Percentiles rank a stretch among this genome's conserved stretches.
These are phyloP conservation scores for Eulemur rubriventer DNA, from an alignment of 2,797 vertebrate species.

Conservation along the genomic window DNA sequence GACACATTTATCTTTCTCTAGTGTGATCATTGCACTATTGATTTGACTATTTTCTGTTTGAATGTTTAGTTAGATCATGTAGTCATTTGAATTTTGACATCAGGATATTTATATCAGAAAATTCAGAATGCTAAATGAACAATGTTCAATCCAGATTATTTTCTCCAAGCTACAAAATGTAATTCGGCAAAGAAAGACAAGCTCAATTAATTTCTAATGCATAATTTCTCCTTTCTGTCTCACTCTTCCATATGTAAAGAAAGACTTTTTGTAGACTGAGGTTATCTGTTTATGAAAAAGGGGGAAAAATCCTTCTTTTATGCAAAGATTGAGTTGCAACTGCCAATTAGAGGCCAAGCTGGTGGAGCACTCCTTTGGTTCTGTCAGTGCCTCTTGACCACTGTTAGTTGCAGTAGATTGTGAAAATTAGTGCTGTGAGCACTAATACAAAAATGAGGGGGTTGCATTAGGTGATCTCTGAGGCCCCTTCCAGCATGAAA, in stretches of 20 bases:
- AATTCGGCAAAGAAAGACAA: background rate
- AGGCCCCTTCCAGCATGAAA: constrained; percentile 31
- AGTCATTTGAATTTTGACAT: background rate
- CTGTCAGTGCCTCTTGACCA: constrained; percentile 21
- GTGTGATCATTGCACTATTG: background rate
- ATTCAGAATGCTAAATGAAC: background rate
- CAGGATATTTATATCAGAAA: background rate
- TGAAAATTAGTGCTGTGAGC: constrained; percentile 58
- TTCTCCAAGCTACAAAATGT: background rate
- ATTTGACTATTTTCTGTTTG: background rate
- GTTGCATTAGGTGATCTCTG: background rate
- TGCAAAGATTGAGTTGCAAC: constrained; percentile 53
- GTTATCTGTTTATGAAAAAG: constrained; percentile 27
- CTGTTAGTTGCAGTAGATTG: background rate
- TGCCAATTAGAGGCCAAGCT: constrained; percentile 54
- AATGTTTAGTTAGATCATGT: background rate
- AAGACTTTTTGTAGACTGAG: background rate
- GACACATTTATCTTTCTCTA: background rate
- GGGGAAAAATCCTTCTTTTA: background rate
- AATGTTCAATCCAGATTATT: background rate
- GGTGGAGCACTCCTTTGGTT: background rate
- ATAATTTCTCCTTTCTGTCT: background rate
- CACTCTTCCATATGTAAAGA: background rate
- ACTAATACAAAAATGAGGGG: constrained; percentile 61
- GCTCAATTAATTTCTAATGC: background rate